A percentile compares a stretch with the other conserved stretches of the same genome.
These are phyloP conservation scores for Ennomos erosarius DNA, from an alignment of 2,888 invertebrate genomes.

Conservation along the genomic window DNA sequence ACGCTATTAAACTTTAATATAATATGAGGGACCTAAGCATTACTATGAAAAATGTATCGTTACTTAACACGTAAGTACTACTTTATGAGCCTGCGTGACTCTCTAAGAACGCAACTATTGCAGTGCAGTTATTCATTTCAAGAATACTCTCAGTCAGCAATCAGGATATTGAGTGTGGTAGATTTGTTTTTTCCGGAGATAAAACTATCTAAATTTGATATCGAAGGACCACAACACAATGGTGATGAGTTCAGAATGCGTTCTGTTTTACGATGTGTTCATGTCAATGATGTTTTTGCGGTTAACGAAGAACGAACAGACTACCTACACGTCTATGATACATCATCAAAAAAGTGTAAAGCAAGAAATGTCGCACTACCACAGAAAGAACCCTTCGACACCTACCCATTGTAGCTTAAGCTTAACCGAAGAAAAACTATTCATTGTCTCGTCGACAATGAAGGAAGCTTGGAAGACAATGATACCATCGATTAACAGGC, in stretches of 20 bases:
- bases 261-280: slow-evolving; percentile 58
- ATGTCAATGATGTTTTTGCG: slow-evolving; percentile 70
- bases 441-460: slow-evolving; percentile 69
- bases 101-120: slow-evolving; percentile 60
- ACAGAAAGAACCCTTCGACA: slow-evolving; percentile 60
- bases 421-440: slow-evolving; percentile 68
- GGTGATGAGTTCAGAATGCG: slow-evolving; percentile 27
- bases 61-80: slow-evolving; percentile 25
- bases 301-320: slow-evolving; percentile 65
- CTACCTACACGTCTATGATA: slow-evolving; percentile 52
- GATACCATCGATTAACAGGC: slow-evolving; percentile 73
- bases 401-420: slow-evolving; percentile 66
- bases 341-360: slow-evolving; percentile 46
- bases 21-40: slow-evolving; percentile 70
- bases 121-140: slow-evolving; percentile 40
- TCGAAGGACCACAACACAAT: slow-evolving; percentile 2
- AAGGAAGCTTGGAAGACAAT: slow-evolving; percentile 78
- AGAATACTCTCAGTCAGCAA: slow-evolving; percentile 51
- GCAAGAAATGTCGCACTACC: slow-evolving; percentile 53
- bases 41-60: slow-evolving; percentile 55
- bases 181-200: slow-evolving; percentile 52
- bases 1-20: slow-evolving; percentile 72
- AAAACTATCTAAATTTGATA: slow-evolving; percentile 44
- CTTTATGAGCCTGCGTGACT: slow-evolving; percentile 46
- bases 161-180: slow-evolving; percentile 1